Evolutionary conservation across 2,797 vertebrate genomes (phyloP).

Genomic region (Phataginus tricuspis): DNA sequence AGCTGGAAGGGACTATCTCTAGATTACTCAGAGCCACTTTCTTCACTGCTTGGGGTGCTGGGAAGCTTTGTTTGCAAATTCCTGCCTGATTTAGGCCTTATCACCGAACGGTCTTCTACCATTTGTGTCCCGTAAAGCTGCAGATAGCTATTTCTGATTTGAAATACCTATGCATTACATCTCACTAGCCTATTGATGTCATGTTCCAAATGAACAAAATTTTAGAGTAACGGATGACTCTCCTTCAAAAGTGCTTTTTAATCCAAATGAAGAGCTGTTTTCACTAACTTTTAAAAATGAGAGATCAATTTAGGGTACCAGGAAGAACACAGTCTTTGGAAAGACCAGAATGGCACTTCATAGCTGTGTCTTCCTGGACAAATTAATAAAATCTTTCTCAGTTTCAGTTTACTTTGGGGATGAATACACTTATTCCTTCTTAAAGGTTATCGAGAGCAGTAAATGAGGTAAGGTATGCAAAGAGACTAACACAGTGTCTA

Average conservation of each 20-base stretch:
- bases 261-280: conserved; percentile 39
- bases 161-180: neutral
- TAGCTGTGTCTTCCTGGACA: neutral
- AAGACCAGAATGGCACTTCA: neutral
- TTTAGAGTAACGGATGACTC: conserved; percentile 9
- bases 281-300: neutral
- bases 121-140: conserved; percentile 20
- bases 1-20: neutral
- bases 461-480: neutral
- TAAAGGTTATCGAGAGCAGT: neutral
- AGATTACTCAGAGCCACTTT: conserved; percentile 48
- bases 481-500: neutral
- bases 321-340: neutral
- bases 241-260: conserved; percentile 7
- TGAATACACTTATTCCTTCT: neutral
- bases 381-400: neutral
- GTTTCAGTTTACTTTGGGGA: neutral
- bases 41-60: neutral
- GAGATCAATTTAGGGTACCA: neutral
- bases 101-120: neutral
- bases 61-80: conserved; percentile 47
- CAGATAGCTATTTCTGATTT: neutral
- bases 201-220: neutral
- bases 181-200: neutral
- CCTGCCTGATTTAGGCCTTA: neutral